Percentiles rank a stretch among this genome's conserved stretches.
These are phyloP conservation scores for Oriolus oriolus DNA, from an alignment of 2,113 vertebrate species.

Conservation along the genomic window DNA sequence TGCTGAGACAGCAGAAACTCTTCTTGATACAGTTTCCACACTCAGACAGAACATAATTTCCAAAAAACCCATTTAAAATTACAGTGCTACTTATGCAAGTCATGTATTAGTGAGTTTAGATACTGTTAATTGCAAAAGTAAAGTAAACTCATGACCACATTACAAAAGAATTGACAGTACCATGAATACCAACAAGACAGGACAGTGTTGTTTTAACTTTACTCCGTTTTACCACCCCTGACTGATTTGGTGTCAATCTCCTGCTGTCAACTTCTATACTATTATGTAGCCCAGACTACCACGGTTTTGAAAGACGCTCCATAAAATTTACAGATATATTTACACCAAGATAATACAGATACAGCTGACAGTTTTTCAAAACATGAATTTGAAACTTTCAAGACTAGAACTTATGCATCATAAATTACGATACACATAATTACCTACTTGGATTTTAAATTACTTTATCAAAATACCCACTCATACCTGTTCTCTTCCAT, in stretches of 20 bases:
- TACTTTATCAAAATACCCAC: neutral
- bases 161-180: neutral
- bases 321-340: neutral
- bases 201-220: neutral
- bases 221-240: neutral
- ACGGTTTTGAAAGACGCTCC: neutral
- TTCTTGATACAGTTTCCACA: neutral
- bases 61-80: neutral
- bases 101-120: neutral
- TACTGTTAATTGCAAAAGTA: neutral
- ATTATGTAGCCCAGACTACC: neutral
- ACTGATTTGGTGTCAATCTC: neutral
- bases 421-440: neutral
- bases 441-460: neutral
- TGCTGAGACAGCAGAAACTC: neutral
- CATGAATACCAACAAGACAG: neutral
- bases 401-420: neutral
- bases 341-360: neutral
- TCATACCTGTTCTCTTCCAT: neutral
- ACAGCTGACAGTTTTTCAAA: neutral
- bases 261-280: neutral
- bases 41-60: neutral
- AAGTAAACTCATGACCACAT: neutral
- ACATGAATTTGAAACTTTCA: neutral
- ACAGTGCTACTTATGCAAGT: neutral